These are phyloP conservation scores for Neoniphon sammara DNA, from an alignment of 2,797 vertebrate genomes.

Conservation along the genomic window DNA sequence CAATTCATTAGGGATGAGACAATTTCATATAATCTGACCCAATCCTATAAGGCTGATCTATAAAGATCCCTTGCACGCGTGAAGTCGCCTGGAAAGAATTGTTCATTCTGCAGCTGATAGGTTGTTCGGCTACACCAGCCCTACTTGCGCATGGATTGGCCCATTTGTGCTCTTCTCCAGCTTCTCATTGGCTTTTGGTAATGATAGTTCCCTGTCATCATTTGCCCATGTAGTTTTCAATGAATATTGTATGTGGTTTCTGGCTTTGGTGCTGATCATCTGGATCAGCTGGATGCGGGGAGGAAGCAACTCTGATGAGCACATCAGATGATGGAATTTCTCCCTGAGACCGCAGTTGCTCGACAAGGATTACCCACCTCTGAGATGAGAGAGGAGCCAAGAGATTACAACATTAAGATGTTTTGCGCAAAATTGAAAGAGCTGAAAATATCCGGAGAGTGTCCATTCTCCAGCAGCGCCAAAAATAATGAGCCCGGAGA, in stretches of 20 bases:
- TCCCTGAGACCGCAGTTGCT: constrained; percentile 58
- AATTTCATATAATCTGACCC: constrained; percentile 11
- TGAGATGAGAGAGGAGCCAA: constrained; percentile 58
- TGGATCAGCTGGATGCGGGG: constrained; percentile 56
- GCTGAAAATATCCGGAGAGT: constrained; percentile 94
- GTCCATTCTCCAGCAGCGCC: constrained; percentile 91
- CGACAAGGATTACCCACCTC: constrained; percentile 57
- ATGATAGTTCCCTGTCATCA: constrained; percentile 67
- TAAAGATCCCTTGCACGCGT: constrained; percentile 55
- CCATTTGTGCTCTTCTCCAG: constrained; percentile 54
- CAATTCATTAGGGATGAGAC: no score
- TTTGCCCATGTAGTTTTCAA: constrained; percentile 76
- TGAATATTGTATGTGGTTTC: constrained; percentile 74
- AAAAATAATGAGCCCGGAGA: constrained; percentile 83
- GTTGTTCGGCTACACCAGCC: constrained; percentile 69
- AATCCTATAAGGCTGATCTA: constrained; percentile 32
- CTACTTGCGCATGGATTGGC: constrained; percentile 79
- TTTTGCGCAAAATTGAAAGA: constrained; percentile 98
- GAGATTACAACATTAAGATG: constrained; percentile 82
- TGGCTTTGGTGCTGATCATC: constrained; percentile 66
- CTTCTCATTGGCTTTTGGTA: constrained; percentile 80
- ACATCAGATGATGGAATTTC: constrained; percentile 72
- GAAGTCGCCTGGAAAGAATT: constrained; percentile 71
- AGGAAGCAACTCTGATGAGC: constrained; percentile 56
- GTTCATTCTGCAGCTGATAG: constrained; percentile 74